phyloP scores from a whole-genome alignment of 2,888 invertebrate genomes.

The Chromoteleia sp. region DNA sequence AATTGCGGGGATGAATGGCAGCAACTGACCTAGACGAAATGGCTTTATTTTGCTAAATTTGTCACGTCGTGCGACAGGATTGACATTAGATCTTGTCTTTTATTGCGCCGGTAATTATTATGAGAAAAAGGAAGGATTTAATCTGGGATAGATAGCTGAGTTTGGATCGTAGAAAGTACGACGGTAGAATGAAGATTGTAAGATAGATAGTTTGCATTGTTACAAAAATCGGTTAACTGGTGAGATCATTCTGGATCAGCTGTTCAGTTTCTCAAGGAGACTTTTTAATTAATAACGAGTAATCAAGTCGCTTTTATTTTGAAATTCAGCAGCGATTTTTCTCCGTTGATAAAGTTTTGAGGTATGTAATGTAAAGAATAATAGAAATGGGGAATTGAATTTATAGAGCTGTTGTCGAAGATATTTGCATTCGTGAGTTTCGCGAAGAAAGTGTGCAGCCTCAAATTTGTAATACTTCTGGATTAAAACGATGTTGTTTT shows the following conservation, averaged over 20 bases:
- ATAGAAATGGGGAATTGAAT: too few species aligned
- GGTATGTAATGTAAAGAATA: too few species aligned
- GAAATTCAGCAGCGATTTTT: neutral
- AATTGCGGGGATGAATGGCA: neutral
- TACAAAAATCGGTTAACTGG: constrained; percentile 28
- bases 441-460: too few species aligned
- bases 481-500: too few species aligned
- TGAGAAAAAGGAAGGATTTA: constrained; percentile 26
- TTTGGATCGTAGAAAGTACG: constrained; percentile 42
- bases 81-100: constrained; percentile 29
- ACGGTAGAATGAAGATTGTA: constrained; percentile 33
- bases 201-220: constrained; percentile 30
- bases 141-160: constrained; percentile 16
- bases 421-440: too few species aligned
- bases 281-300: constrained; percentile 21
- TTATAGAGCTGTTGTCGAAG: too few species aligned
- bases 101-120: constrained; percentile 23
- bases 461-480: too few species aligned
- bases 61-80: neutral
- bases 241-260: constrained; percentile 20
- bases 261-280: constrained; percentile 23
- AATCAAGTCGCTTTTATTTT: constrained; percentile 5
- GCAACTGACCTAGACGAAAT: neutral
- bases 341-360: too few species aligned
- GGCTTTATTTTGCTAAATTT: constrained; percentile 11